phyloP scores from a whole-genome alignment of 2,888 invertebrate genomes.

The Ichneumoninae sp. region DNA sequence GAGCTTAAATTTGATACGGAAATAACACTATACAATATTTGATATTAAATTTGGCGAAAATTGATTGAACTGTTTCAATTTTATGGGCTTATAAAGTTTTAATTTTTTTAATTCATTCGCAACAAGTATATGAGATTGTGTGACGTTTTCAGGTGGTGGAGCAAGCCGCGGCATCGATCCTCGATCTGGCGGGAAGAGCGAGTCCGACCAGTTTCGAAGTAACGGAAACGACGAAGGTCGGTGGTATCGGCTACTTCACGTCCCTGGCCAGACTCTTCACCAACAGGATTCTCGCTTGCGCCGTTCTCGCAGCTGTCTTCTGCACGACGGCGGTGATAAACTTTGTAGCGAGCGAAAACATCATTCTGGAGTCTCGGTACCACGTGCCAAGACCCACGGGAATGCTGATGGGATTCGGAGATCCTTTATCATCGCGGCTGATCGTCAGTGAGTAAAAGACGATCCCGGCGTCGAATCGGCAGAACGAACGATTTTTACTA shows the following conservation, averaged over 20 bases:
- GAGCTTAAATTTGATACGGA: no score
- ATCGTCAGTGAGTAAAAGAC: constrained; percentile 80
- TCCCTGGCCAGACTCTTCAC: constrained; percentile 85
- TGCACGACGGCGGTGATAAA: constrained; percentile 86
- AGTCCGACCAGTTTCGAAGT: constrained; percentile 57
- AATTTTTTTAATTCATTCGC: no score
- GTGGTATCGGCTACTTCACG: constrained; percentile 83
- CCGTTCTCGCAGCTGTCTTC: constrained; percentile 85
- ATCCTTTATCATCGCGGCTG: constrained; percentile 86
- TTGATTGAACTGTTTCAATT: no score
- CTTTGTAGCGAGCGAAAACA: constrained; percentile 85
- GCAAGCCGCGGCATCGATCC: constrained; percentile 86
- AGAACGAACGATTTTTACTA: constrained; percentile 4
- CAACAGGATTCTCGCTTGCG: constrained; percentile 86
- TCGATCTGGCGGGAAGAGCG: constrained; percentile 80
- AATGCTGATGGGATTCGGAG: constrained; percentile 83
- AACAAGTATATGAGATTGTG: background rate
- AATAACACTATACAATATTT: no score
- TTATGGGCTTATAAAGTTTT: no score
- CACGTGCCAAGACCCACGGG: constrained; percentile 85
- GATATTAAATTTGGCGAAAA: no score
- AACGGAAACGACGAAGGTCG: constrained; percentile 66
- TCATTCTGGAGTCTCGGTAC: constrained; percentile 87
- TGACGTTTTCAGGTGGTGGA: constrained; percentile 83
- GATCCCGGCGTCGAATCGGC: background rate